Percentiles rank a stretch among this genome's conserved stretches.
These are phyloP conservation scores for Acanthurus lineatus DNA, from an alignment of 2,797 vertebrate species.

Conservation along the genomic window DNA sequence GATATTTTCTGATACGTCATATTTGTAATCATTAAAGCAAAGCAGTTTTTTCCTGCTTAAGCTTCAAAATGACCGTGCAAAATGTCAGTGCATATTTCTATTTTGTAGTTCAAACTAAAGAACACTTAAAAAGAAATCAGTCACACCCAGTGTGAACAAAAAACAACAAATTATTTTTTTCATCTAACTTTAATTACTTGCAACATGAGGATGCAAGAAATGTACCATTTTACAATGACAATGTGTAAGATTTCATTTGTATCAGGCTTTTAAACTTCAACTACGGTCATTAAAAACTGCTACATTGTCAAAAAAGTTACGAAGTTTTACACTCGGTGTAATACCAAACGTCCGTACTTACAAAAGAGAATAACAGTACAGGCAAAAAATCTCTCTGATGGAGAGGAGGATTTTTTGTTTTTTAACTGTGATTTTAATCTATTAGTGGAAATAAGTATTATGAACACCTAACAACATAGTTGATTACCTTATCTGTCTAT, in stretches of 20 bases:
- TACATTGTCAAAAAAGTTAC: background rate
- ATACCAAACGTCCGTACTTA: background rate
- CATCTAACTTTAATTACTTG: too few species aligned
- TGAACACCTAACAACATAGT: background rate
- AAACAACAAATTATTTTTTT: background rate
- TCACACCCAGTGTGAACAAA: background rate
- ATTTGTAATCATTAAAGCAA: background rate
- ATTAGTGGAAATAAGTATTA: background rate
- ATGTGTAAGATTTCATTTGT: background rate
- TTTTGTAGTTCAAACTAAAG: background rate
- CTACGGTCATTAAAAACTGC: background rate
- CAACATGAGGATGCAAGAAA: background rate
- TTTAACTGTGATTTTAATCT: background rate
- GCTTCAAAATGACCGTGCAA: background rate
- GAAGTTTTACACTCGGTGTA: background rate
- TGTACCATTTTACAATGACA: background rate
- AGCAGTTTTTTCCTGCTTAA: background rate
- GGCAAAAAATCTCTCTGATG: background rate
- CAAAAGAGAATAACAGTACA: background rate
- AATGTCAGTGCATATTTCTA: background rate
- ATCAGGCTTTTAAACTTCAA: background rate
- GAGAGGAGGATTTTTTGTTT: background rate
- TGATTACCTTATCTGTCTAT: constrained; percentile 4
- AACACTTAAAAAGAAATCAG: constrained; percentile 7
- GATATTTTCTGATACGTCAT: too few species aligned